Base-by-base conservation (phyloP, 1,140 invertebrate species). In the Drosophila willistoni region DNA sequence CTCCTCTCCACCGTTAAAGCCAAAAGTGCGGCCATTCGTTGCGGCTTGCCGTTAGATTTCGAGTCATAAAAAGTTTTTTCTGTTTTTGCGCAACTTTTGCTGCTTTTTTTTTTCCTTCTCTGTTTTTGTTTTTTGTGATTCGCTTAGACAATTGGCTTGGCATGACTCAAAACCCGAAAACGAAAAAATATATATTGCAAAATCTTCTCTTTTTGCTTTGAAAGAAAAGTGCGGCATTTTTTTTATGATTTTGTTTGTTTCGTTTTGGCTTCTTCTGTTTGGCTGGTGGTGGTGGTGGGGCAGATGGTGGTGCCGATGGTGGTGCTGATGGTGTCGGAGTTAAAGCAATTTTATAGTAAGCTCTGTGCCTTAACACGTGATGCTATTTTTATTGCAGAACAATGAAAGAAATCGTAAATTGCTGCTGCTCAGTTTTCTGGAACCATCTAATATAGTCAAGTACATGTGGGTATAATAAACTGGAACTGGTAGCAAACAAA, bases 221-320 rank as follows among this genome's bases (percentile, higher is more conserved):
- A 79, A 47, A 72, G 75, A 87, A 81, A 86, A 86, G 79, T 83
- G 84, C 83, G 72, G 83, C 79, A 71, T 79, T 77, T 83, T 79
- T 73, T 85, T 85, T 85, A 74, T 77, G 54, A 67, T 78, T 78
- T 65, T 87, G 65, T 79, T 77, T 86, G 73, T 77, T 78, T 78
- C 44, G 17, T 29, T 65, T 47, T 51, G 73, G 17, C 71, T 22
- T 56, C 64, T 57, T 42, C 22, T 29, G 51, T 29, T 29, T 1
- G 29, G 29, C 42, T 68, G 60, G 56, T 80, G 12, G 14, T 68
- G 60, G 56, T 80, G 12, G 14, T 13, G 61, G 34, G 47, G 66
- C 10, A 41, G 29, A 10, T 9, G 17, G 10, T 51, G 19, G 65
- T 25, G 66, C 10, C 22, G 29, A 12, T 42, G 12, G 22, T 25